Evolutionary conservation across 2,888 invertebrate species (phyloP), one percentile per base, ranked within the genome.

Genomic region (Euproctis similis): DNA sequence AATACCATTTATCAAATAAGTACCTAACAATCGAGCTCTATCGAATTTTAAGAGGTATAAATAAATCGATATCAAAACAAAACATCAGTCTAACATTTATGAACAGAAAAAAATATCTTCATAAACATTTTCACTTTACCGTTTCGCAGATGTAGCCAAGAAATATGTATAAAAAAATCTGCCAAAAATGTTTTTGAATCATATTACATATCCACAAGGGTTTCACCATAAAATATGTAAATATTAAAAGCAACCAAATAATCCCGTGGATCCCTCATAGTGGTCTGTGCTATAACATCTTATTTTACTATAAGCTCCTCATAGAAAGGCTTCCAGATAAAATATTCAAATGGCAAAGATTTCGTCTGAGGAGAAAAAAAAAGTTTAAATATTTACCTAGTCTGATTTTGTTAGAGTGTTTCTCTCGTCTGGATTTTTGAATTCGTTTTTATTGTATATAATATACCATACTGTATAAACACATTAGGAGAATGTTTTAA

Each of bases 221-320:
- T 53, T 45, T 43, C 43, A 48, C 42, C 48, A 58, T 59, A 56
- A 57, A 59, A 59, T 49, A 59, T 57, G 52, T 49, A 61, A 56
- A 60, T 58, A 56, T 57, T 60, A 57, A 59, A 60, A 60, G 55
- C 53, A 31, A 34, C 44, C 48, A 46, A 45, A 59, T 62, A 61
- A 62, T 57, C 60, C 50, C 24, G 34, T 30, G 40, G 40, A 48
- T 39, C 44, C 49, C 42, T 42, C 38, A 43, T 39, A 38, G 34
- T 22, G 30, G 33, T 34, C 14, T 26, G 40, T 41, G 42, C 46
- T 45, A 52, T 53, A 50, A 50, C 48, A 55, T 51, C 46, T 49
- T 46, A 52, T 51, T 58, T 55, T 52, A 52, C 46, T 53, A 50
- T 39, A 34, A 36, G 31, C 31, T 22, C 35, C 34, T 44, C 25